Evolutionary conservation across 1,140 invertebrate species (phyloP), one percentile per base, ranked within the genome.

Genomic region (Agrypnia vestita): DNA sequence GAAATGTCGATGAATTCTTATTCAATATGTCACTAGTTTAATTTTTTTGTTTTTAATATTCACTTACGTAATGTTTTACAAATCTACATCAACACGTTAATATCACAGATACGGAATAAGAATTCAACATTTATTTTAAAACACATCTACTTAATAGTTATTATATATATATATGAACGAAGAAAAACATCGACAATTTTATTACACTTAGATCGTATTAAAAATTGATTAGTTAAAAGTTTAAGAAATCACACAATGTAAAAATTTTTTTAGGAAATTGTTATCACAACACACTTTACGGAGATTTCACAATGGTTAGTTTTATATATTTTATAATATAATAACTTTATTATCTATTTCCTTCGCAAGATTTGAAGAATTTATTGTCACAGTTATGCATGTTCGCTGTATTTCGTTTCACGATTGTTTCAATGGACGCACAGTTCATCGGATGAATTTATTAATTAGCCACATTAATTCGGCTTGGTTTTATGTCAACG

Each of bases 61-160:
- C n/a, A 46, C 19, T 35, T 43, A 64, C 35, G 61, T 35, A n/a
- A 64, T 35, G 61, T 11, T 64, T 64, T 64, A 13, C 35, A 35
- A 35, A 64, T 25, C 15, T 47, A 47, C 64, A 17, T 69, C 13
- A 72, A 78, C 75, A 78, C 69, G 55, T 49, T 73, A 69, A 78
- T 78, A 81, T 81, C 80, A 81, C 80, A 81, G 80, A 81, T 81
- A 81, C 73, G 75, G 75, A 81, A 81, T 81, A 81, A 73, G 67
- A 81, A 81, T 78, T 76, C 76, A 78, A 78, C 25, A 64, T 64
- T 49, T 62, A 47, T 3, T 35, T 35, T 35, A 53, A 64, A 56
- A 77, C 64, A 81, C 61, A 62, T 43, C 55, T 67, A 73, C 75
- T 77, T 80, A 73, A 69, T 25, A 64, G 47, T 69, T 61, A 78